Evolutionary conservation across 2,113 vertebrate genomes (phyloP).

Genomic region (Ceuthmochares aereus): DNA sequence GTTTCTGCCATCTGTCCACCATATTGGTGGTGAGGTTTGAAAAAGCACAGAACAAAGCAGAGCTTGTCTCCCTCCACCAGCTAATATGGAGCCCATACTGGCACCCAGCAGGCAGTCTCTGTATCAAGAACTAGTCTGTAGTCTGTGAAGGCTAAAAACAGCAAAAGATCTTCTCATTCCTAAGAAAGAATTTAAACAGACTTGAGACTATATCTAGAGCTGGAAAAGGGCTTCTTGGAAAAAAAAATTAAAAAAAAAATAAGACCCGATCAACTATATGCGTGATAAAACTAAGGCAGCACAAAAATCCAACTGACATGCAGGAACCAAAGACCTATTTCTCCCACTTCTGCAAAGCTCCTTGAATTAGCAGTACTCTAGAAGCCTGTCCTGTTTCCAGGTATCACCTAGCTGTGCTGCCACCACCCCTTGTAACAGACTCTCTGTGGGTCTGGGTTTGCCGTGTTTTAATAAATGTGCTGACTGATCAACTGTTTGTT

Average conservation of each 20-base stretch:
- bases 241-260: neutral
- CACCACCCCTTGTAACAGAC: neutral
- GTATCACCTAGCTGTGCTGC: neutral
- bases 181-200: constrained; percentile 18
- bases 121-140: constrained; percentile 16
- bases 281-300: neutral
- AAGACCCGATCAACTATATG: neutral
- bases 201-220: neutral
- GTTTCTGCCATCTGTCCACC: constrained; percentile 40
- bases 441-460: too few species aligned
- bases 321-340: neutral
- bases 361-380: neutral
- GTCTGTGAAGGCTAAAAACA: neutral
- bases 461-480: neutral
- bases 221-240: neutral
- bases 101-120: constrained; percentile 48
- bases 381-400: neutral
- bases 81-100: neutral
- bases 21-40: neutral
- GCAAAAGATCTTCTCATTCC: neutral
- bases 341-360: neutral
- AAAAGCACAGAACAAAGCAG: constrained; percentile 11
- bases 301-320: neutral
- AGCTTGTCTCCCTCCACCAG: constrained; percentile 11
- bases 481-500: neutral